These are phyloP conservation scores for Chrysotoxum bicinctum DNA, from an alignment of 2,888 invertebrate genomes.

Conservation along the genomic window DNA sequence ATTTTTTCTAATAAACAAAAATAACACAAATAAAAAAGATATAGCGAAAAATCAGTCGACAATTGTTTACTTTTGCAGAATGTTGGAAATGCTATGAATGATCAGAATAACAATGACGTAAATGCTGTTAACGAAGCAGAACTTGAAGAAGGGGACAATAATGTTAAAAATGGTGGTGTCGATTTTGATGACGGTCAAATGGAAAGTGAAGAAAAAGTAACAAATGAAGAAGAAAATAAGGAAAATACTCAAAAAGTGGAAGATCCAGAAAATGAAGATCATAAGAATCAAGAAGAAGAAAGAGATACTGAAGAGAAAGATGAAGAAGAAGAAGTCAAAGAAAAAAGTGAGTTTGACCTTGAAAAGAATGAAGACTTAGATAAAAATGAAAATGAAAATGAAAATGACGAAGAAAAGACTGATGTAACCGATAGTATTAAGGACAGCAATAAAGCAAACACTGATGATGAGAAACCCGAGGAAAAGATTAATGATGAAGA, in stretches of 20 bases:
- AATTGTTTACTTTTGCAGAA: constrained; percentile 82
- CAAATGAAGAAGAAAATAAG: not conserved
- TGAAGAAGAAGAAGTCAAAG: not conserved
- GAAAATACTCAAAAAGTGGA: not conserved
- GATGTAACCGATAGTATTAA: constrained; percentile 38
- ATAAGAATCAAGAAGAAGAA: constrained; percentile 23
- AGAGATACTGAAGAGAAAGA: constrained; percentile 18
- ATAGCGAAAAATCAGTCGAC: constrained; percentile 81
- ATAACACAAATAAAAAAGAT: constrained; percentile 66
- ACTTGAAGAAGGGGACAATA: constrained; percentile 39
- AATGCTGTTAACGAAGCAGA: constrained; percentile 63
- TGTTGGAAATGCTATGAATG: constrained; percentile 79
- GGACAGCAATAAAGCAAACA: constrained; percentile 38
- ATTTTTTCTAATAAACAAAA: constrained; percentile 47
- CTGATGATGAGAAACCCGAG: constrained; percentile 49
- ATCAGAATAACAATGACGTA: constrained; percentile 56
- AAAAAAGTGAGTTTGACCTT: constrained; percentile 8
- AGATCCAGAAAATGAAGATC: not conserved
- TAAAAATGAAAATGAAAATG: not conserved
- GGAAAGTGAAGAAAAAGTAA: not conserved
- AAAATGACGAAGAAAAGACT: constrained; percentile 42
- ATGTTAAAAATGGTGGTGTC: constrained; percentile 59
- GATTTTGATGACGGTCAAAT: constrained; percentile 6
- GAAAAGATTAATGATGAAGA: constrained; percentile 63
- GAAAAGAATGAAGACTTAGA: constrained; percentile 41